Conservation (phyloP, 2,888 invertebrate species). For the Polia nebulosa region DNA sequence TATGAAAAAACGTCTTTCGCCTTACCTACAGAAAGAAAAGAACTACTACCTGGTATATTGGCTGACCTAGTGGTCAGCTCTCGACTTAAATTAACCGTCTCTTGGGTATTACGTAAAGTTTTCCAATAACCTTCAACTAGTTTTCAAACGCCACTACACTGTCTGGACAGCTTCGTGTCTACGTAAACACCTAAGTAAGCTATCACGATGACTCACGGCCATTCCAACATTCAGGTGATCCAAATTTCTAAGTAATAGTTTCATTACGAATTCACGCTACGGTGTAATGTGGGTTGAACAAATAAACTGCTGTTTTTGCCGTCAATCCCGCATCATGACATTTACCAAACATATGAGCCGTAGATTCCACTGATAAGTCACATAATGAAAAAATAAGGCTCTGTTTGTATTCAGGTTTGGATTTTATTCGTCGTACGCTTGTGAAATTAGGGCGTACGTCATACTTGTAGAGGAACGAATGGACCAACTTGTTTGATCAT, state of each 20-base stretch:
- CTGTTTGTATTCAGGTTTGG: slow-evolving; percentile 67
- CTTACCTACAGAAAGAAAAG: too few species aligned
- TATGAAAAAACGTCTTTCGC: too few species aligned
- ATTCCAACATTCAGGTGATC: slow-evolving; percentile 56
- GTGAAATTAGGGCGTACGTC: slow-evolving; percentile 51
- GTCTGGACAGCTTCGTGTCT: slow-evolving; percentile 32
- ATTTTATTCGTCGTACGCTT: slow-evolving; percentile 54
- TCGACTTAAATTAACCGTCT: background rate
- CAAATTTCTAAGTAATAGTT: slow-evolving; percentile 59
- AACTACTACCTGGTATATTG: background rate
- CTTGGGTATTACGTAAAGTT: slow-evolving; percentile 17
- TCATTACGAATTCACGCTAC: slow-evolving; percentile 58
- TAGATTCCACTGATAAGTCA: slow-evolving; percentile 59
- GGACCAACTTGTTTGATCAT: slow-evolving; percentile 15
- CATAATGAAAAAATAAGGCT: slow-evolving; percentile 54
- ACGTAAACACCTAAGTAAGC: slow-evolving; percentile 43
- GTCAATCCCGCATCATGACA: slow-evolving; percentile 56
- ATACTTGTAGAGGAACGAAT: slow-evolving; percentile 20
- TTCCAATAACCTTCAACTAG: slow-evolving; percentile 34
- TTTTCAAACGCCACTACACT: slow-evolving; percentile 31
- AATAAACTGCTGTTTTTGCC: slow-evolving; percentile 61
- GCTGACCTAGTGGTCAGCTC: background rate
- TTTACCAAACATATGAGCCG: slow-evolving; percentile 45
- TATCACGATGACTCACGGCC: slow-evolving; percentile 48
- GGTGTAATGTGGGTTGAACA: slow-evolving; percentile 58